Conservation (phyloP, 2,888 invertebrate genomes). For the Eledona agricola region DNA sequence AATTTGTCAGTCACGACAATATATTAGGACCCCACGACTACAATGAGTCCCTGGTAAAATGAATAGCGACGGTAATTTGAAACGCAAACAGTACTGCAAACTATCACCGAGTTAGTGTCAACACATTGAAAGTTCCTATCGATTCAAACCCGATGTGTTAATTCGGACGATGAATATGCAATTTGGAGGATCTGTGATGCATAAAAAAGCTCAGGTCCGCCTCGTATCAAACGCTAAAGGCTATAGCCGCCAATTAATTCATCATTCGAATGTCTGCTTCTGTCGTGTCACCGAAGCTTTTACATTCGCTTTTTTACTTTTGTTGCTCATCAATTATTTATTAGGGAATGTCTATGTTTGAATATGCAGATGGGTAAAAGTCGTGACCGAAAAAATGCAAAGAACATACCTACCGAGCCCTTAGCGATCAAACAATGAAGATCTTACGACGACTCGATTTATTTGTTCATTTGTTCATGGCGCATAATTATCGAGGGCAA, state of each 20-base stretch:
- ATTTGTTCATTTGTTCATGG: slow-evolving; percentile 13
- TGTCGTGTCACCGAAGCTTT: slow-evolving; percentile 5
- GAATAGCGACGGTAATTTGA: slow-evolving; percentile 44
- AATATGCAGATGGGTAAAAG: no score
- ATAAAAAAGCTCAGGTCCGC: not conserved
- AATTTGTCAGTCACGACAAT: slow-evolving; percentile 38
- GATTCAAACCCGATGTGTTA: slow-evolving; percentile 41
- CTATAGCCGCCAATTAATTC: slow-evolving; percentile 7
- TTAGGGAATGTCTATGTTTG: no score
- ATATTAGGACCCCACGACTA: slow-evolving; percentile 37
- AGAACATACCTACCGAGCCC: no score
- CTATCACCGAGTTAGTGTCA: slow-evolving; percentile 44
- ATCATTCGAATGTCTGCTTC: slow-evolving; percentile 7
- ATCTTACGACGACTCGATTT: no score
- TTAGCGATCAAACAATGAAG: no score
- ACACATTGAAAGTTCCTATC: slow-evolving; percentile 42
- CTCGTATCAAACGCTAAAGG: slow-evolving; percentile 7
- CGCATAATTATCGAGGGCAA: slow-evolving; percentile 7
- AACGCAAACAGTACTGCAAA: slow-evolving; percentile 43
- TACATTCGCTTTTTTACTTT: slow-evolving; percentile 1
- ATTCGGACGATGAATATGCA: slow-evolving; percentile 43
- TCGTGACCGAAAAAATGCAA: no score
- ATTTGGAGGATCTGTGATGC: slow-evolving; percentile 22
- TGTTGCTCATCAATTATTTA: slow-evolving; percentile 4
- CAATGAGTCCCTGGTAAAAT: slow-evolving; percentile 40